These are phyloP conservation scores for Pandemis cinnamomeana DNA, from an alignment of 2,888 invertebrate species.

Conservation along the genomic window DNA sequence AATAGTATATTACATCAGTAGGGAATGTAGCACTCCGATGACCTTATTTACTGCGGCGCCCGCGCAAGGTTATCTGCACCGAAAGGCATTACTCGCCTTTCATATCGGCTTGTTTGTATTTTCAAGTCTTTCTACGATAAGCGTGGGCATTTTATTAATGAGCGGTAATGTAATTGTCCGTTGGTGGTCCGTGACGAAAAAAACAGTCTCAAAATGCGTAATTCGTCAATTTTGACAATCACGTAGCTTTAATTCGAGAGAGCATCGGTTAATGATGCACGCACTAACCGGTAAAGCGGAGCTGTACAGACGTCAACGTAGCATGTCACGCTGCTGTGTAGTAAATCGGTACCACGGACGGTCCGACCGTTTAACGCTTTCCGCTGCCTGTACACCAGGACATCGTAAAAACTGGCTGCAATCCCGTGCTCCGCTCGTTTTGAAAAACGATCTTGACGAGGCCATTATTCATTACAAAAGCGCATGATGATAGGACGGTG, in stretches of 20 bases:
- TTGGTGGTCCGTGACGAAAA: slow-evolving; percentile 43
- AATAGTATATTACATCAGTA: slow-evolving; percentile 43
- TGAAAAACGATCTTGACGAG: slow-evolving; percentile 66
- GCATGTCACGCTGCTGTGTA: background rate
- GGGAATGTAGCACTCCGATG: slow-evolving; percentile 57
- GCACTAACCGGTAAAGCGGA: slow-evolving; percentile 63
- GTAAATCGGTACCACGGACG: background rate
- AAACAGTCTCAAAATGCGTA: slow-evolving; percentile 44
- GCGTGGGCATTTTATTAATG: slow-evolving; percentile 27
- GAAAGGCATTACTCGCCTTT: slow-evolving; percentile 57
- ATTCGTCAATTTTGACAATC: slow-evolving; percentile 62
- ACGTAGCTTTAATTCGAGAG: slow-evolving; percentile 60
- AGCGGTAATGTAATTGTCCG: slow-evolving; percentile 29
- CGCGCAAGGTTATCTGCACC: slow-evolving; percentile 68
- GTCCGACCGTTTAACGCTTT: slow-evolving; percentile 20
- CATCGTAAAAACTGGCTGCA: slow-evolving; percentile 67
- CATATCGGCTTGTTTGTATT: slow-evolving; percentile 54
- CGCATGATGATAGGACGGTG: slow-evolving; percentile 68
- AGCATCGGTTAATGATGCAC: slow-evolving; percentile 67
- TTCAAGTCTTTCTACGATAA: slow-evolving; percentile 41
- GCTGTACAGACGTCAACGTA: slow-evolving; percentile 45
- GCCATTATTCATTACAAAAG: slow-evolving; percentile 74
- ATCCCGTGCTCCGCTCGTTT: slow-evolving; percentile 57
- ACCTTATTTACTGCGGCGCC: slow-evolving; percentile 68
- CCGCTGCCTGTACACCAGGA: slow-evolving; percentile 47